These are phyloP conservation scores for Notiomystis cincta DNA, from an alignment of 2,113 vertebrate species.

Conservation along the genomic window DNA sequence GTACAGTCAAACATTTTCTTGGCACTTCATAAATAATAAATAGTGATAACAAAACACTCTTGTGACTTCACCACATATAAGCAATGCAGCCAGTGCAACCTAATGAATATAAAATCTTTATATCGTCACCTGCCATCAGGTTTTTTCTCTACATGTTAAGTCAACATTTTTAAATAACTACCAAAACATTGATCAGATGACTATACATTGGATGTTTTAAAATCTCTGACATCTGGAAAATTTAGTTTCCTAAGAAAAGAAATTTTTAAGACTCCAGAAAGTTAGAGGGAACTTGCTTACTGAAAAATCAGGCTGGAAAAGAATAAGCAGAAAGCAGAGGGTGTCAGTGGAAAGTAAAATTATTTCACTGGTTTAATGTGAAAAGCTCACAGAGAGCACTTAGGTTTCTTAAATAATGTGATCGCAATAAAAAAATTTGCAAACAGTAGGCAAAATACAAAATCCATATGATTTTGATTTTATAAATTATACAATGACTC, in stretches of 20 bases:
- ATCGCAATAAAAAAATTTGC: not conserved
- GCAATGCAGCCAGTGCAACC: not conserved
- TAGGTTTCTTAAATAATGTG: not conserved
- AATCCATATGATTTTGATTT: conserved; percentile 16
- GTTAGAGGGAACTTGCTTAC: not conserved
- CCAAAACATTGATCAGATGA: not conserved
- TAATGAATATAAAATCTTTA: not conserved
- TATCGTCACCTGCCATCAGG: not conserved
- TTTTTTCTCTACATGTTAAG: not conserved
- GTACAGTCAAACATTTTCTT: not conserved
- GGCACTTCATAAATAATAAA: conserved; percentile 1
- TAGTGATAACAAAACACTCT: not conserved
- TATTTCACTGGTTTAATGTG: not conserved
- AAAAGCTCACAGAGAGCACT: conserved; percentile 11
- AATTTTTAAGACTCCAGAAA: not conserved
- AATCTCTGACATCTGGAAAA: not conserved
- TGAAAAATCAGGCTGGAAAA: not conserved
- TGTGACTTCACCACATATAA: not conserved
- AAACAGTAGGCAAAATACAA: not conserved
- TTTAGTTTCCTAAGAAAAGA: not conserved
- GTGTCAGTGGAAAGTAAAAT: not conserved
- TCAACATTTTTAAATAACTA: not conserved
- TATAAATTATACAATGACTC: conserved; percentile 2
- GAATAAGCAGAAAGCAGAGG: not conserved
- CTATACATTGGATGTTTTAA: not conserved